Evolutionary conservation across 2,888 invertebrate species (phyloP), one percentile per base, ranked within the genome.

Genomic region (Oxystoma pomonae): DNA sequence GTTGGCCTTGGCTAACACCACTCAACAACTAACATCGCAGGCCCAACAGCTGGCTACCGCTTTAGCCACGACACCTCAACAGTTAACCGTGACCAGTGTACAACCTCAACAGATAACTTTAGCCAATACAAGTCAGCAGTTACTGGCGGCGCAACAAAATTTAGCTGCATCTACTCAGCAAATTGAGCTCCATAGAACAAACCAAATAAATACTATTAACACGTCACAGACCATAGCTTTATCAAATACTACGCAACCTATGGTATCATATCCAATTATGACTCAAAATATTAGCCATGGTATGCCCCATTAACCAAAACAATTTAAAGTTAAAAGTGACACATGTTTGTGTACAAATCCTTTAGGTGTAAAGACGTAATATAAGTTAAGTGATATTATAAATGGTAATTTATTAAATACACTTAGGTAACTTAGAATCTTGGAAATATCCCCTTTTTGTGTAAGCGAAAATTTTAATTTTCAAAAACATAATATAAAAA

Each of bases 191-290:
- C 77, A 77, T 63, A 72, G 78, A 22, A 78, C 72, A 64, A 74
- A 71, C 57, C 78, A 78, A 64, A 78, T 80, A 63, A 80, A 79
- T 62, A 79, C 80, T 1, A 81, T 82, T 49, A 81, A 78, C 66
- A 82, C 82, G 1, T 81, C 82, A 1, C 82, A 83, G 70, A 82
- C 85, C 20, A 78, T 85, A 16, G 84, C 85, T 1, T 83, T 86
- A 81, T 85, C 86, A 1, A 85, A 85, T 70, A 82, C 85, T 2
- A 83, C 84, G 0, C 85, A 85, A 61, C 84, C 87, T 1, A 82
- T 87, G 73, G 86, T 87, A 57, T 87, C 87, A 0, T 87, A 86
- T 73, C 87, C 88, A 1, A 86, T 88, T 57, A 86, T 87, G 84
- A 86, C 87, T 16, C 87, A 87, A 68, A 82, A 81, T 67, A 81